Percentiles rank a stretch among this genome's conserved stretches.
These are phyloP conservation scores for Anarrhichthys ocellatus DNA, from an alignment of 2,113 vertebrate species.

Conservation along the genomic window DNA sequence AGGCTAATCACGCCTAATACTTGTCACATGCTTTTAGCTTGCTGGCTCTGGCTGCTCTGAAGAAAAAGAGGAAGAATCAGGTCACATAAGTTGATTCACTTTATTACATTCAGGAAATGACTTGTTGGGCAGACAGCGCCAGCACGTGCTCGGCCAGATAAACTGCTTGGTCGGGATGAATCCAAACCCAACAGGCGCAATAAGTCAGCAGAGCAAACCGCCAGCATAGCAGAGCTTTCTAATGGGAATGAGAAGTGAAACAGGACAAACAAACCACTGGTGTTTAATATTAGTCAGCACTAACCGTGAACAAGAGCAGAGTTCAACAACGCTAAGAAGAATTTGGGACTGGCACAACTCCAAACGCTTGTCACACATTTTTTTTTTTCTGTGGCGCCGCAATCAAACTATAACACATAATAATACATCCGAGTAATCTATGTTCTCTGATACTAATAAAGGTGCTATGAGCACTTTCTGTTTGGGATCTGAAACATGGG, in stretches of 20 bases:
- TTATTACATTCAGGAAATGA: conserved; percentile 3
- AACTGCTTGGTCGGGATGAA: conserved; percentile 27
- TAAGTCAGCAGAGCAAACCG: conserved; percentile 38
- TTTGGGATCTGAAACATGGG: background rate
- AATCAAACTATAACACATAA: background rate
- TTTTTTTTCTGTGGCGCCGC: background rate
- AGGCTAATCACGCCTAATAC: conserved; percentile 33
- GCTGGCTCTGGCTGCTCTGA: background rate
- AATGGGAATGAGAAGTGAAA: conserved; percentile 64
- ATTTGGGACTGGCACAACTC: background rate
- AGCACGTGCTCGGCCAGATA: background rate
- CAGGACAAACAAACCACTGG: background rate
- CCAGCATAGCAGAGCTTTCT: background rate
- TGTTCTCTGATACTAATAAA: background rate
- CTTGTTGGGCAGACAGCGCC: background rate
- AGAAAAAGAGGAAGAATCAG: background rate
- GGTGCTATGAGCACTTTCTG: background rate
- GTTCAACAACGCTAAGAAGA: background rate
- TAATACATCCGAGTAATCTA: background rate
- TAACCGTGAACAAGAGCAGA: conserved; percentile 13
- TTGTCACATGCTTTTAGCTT: conserved; percentile 52
- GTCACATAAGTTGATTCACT: background rate
- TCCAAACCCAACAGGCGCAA: background rate
- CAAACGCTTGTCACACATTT: background rate
- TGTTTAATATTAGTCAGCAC: conserved; percentile 7